Percentiles rank a stretch among this genome's conserved stretches.
Evolutionary conservation across 2,888 invertebrate species (phyloP).

Genomic region (Eupithecia vulgata): DNA sequence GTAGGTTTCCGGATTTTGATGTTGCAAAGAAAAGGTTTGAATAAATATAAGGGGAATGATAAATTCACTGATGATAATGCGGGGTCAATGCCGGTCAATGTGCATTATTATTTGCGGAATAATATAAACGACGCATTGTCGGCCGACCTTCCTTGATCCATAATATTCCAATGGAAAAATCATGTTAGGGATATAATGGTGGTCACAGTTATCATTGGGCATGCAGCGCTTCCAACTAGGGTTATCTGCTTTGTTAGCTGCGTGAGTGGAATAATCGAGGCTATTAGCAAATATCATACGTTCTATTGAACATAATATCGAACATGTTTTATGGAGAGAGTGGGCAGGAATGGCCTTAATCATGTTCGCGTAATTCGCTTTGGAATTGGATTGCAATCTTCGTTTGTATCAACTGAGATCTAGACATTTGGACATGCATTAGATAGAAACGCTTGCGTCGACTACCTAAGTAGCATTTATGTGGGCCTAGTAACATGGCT

Average conservation of each 20-base stretch:
- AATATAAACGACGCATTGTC: neutral
- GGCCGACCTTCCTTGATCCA: constrained; percentile 43
- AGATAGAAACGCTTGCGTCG: constrained; percentile 38
- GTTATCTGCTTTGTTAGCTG: constrained; percentile 78
- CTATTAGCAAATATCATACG: constrained; percentile 77
- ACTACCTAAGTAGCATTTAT: constrained; percentile 11
- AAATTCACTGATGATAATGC: neutral
- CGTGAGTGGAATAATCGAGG: constrained; percentile 74
- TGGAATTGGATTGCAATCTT: constrained; percentile 34
- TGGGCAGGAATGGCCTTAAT: constrained; percentile 40
- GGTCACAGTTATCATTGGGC: constrained; percentile 65
- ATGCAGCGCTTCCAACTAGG: constrained; percentile 61
- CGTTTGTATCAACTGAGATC: constrained; percentile 15
- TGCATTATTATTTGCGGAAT: neutral
- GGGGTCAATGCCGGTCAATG: neutral
- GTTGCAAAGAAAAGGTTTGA: neutral
- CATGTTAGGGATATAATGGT: constrained; percentile 67
- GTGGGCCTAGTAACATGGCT: neutral
- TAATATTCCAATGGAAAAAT: constrained; percentile 63
- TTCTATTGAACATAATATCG: constrained; percentile 64
- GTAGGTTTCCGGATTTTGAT: neutral
- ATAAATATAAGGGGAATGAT: neutral
- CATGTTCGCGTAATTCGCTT: constrained; percentile 40
- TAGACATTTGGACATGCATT: constrained; percentile 37
- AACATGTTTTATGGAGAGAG: constrained; percentile 51